These are phyloP conservation scores for Stegana nigrithorax DNA, from an alignment of 2,888 invertebrate species.

Conservation along the genomic window DNA sequence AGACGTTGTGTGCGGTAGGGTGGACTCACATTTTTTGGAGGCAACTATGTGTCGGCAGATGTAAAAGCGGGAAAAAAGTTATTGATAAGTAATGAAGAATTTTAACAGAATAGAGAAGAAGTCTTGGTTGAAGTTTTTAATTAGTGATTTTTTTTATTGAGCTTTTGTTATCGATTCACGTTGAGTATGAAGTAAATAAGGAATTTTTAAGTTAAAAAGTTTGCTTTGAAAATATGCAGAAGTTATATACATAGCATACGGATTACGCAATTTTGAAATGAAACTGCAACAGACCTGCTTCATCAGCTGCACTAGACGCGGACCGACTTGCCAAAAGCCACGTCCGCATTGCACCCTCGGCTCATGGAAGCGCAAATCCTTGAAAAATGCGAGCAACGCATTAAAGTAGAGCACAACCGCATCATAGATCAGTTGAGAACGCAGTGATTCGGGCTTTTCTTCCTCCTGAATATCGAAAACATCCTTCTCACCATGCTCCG, in stretches of 20 bases:
- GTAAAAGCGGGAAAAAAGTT: too few relatives aligned
- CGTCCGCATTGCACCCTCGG: constrained; percentile 52
- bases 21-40: constrained; percentile 71
- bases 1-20: constrained; percentile 74
- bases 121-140: background rate
- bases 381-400: constrained; percentile 73
- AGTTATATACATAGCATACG: background rate
- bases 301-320: constrained; percentile 75
- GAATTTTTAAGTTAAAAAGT: too few relatives aligned
- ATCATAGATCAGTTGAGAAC: constrained; percentile 82
- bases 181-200: too few relatives aligned
- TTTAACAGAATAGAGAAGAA: background rate
- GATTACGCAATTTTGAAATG: background rate
- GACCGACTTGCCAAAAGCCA: constrained; percentile 71
- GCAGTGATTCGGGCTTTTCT: constrained; percentile 29
- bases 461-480: constrained; percentile 43
- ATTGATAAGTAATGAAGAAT: too few relatives aligned
- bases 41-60: too few relatives aligned
- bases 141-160: too few relatives aligned
- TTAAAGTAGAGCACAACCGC: constrained; percentile 92
- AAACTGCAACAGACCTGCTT: constrained; percentile 69
- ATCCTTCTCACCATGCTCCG: constrained; percentile 52
- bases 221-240: too few relatives aligned
- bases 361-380: constrained; percentile 37
- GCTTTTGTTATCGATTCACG: too few relatives aligned